These are phyloP conservation scores for Scomberomorus guttatus DNA, from an alignment of 2,797 vertebrate genomes.

Conservation along the genomic window DNA sequence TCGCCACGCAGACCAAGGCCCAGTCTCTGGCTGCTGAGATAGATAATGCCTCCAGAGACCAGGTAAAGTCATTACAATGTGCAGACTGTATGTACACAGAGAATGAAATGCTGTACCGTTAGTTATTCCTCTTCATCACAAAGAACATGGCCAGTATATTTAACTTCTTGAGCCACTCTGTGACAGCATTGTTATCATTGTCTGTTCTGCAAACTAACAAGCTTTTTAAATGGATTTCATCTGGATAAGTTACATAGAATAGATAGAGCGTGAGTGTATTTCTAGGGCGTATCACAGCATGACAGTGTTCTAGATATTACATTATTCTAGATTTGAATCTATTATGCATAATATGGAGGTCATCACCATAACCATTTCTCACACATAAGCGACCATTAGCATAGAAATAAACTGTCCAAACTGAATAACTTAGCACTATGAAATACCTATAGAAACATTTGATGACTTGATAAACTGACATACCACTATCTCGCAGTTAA, in stretches of 20 bases:
- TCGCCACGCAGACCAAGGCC: slow-evolving; percentile 96
- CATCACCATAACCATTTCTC: neutral
- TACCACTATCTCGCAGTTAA: slow-evolving; percentile 85
- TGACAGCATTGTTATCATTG: neutral
- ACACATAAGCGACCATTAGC: neutral
- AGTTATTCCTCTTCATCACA: neutral
- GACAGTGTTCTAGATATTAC: slow-evolving; percentile 18
- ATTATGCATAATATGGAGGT: slow-evolving; percentile 23
- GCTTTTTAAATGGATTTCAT: neutral
- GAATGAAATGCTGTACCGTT: neutral
- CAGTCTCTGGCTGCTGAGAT: slow-evolving; percentile 97
- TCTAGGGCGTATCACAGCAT: slow-evolving; percentile 24
- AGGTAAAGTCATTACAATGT: slow-evolving; percentile 82
- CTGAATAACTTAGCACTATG: neutral
- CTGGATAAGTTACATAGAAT: neutral
- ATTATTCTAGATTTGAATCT: slow-evolving; percentile 27
- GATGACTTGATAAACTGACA: neutral
- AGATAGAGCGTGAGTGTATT: slow-evolving; percentile 5
- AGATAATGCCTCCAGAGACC: slow-evolving; percentile 95
- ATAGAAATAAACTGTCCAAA: neutral
- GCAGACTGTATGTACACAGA: neutral
- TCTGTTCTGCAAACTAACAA: neutral
- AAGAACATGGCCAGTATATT: neutral
- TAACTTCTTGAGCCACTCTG: neutral
- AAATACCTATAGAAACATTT: neutral